These are phyloP conservation scores for Huso huso DNA, from an alignment of 2,797 vertebrate species.

Conservation along the genomic window DNA sequence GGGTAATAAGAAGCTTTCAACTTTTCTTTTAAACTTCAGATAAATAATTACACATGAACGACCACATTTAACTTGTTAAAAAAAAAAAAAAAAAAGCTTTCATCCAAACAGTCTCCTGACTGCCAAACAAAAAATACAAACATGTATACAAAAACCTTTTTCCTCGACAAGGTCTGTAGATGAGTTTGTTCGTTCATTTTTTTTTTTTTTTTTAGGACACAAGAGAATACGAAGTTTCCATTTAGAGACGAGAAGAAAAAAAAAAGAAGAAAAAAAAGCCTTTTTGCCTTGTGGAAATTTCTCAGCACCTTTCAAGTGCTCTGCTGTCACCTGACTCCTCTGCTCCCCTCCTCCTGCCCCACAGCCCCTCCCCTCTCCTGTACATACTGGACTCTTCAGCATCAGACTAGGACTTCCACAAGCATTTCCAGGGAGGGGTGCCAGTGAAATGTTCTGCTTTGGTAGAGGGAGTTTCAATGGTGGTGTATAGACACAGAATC, in stretches of 20 bases:
- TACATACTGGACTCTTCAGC: slow-evolving; percentile 57
- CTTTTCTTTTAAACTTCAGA: too few species aligned
- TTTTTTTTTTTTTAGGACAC: slow-evolving; percentile 73
- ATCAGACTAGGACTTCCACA: slow-evolving; percentile 30
- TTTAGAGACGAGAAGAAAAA: slow-evolving; percentile 58
- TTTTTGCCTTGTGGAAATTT: slow-evolving; percentile 47
- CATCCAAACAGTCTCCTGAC: too few species aligned
- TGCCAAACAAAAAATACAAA: not conserved
- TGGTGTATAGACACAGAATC: slow-evolving; percentile 44
- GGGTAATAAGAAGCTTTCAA: too few species aligned
- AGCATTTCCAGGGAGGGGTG: slow-evolving; percentile 41
- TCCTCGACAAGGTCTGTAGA: not conserved
- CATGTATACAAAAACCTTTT: not conserved
- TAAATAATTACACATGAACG: too few species aligned
- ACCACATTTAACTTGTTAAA: too few species aligned
- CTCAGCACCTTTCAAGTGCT: slow-evolving; percentile 43
- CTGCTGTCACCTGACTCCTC: slow-evolving; percentile 32
- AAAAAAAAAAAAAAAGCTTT: too few species aligned
- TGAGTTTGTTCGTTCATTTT: slow-evolving; percentile 15
- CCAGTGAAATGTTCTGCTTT: slow-evolving; percentile 58
- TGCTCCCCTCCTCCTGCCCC: slow-evolving; percentile 28
- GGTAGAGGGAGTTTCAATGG: slow-evolving; percentile 48
- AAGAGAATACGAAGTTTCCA: slow-evolving; percentile 88
- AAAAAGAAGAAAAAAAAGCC: slow-evolving; percentile 36
- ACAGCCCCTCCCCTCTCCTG: slow-evolving; percentile 42